Conservation (phyloP, 2,113 vertebrate species). For the Pygoscelis antarcticus region DNA sequence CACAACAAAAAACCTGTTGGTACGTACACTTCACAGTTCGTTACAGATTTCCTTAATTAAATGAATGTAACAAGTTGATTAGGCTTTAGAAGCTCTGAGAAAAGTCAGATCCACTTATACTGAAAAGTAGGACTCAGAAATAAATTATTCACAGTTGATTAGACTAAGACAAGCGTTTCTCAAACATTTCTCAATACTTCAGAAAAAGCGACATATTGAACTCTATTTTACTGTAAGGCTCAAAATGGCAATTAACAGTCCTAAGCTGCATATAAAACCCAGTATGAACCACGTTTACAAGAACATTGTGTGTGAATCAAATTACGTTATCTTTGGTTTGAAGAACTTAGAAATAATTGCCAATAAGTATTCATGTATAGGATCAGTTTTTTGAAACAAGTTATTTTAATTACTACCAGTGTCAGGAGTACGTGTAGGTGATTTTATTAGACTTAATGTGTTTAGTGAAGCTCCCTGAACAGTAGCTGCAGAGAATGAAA, state of each 20-base stretch:
- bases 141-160: slow-evolving; percentile 84
- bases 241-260: slow-evolving; percentile 81
- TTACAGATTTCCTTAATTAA: slow-evolving; percentile 71
- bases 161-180: slow-evolving; percentile 79
- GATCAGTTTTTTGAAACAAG: slow-evolving; percentile 79
- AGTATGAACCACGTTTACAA: slow-evolving; percentile 77
- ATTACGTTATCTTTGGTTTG: slow-evolving; percentile 83
- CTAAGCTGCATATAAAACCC: slow-evolving; percentile 79
- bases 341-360: slow-evolving; percentile 85
- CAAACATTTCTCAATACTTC: slow-evolving; percentile 75
- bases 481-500: slow-evolving; percentile 59
- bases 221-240: slow-evolving; percentile 78
- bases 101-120: slow-evolving; percentile 74
- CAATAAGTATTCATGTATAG: slow-evolving; percentile 84
- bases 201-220: slow-evolving; percentile 79
- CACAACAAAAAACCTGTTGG: not conserved
- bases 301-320: slow-evolving; percentile 83
- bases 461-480: slow-evolving; percentile 74
- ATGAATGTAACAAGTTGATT: slow-evolving; percentile 71
- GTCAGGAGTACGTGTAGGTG: slow-evolving; percentile 75
- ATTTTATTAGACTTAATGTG: slow-evolving; percentile 80
- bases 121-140: slow-evolving; percentile 76
- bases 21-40: not conserved
- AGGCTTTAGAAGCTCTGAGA: slow-evolving; percentile 67
- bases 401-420: slow-evolving; percentile 83